Conservation (phyloP, 2,113 vertebrate genomes). For the Jacana jacana region DNA sequence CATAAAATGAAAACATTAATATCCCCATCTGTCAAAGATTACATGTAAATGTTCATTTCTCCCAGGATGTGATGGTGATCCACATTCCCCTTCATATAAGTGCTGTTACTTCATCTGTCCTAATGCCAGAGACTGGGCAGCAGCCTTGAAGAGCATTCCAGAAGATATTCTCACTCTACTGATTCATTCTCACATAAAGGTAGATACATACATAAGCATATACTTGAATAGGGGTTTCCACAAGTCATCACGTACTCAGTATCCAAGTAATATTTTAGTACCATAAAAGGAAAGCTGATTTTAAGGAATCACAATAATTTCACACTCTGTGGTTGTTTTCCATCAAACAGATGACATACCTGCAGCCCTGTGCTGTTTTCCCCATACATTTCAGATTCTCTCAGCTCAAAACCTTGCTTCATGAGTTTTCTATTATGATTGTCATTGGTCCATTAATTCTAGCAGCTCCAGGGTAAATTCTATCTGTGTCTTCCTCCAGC, state of each 20-base stretch:
- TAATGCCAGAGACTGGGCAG: neutral
- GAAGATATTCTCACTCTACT: neutral
- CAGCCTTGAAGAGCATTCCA: neutral
- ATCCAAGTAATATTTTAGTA: neutral
- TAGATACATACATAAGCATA: neutral
- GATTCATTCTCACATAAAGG: neutral
- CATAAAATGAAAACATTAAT: neutral
- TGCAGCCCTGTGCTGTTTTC: neutral
- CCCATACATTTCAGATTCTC: neutral
- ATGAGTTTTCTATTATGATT: neutral
- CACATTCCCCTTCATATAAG: neutral
- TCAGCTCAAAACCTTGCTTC: neutral
- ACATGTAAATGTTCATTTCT: neutral
- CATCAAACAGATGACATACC: neutral
- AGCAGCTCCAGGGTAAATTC: constrained; percentile 34
- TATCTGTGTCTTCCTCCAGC: neutral
- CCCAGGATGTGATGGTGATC: neutral
- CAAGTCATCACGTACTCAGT: neutral
- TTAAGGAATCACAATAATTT: neutral
- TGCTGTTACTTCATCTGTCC: neutral
- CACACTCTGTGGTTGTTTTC: neutral
- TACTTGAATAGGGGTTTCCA: neutral
- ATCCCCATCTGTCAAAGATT: constrained; percentile 23
- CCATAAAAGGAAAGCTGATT: neutral
- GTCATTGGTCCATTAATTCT: constrained; percentile 23